Conservation (phyloP, 53 echinoderm and acorn worm species). For the Echinometra lucunter region DNA sequence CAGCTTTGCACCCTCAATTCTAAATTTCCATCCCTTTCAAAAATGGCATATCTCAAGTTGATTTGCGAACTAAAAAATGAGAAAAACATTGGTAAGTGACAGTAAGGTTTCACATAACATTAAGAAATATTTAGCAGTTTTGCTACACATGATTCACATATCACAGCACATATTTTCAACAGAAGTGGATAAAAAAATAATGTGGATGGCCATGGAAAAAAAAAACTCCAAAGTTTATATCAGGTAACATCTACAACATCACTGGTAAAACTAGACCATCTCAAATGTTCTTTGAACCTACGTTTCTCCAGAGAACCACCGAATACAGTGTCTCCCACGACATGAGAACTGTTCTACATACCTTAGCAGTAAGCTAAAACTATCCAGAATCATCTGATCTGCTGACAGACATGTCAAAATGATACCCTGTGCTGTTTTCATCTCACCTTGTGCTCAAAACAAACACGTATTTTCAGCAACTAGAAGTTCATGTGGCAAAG, state of each 20-base stretch:
- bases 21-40: neutral
- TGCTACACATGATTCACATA: neutral
- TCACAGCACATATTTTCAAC: neutral
- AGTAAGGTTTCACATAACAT: neutral
- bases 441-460: neutral
- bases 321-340: neutral
- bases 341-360: neutral
- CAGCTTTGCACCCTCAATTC: neutral
- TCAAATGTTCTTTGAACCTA: neutral
- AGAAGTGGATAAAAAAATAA: neutral
- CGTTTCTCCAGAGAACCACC: neutral
- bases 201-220: neutral
- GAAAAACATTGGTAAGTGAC: neutral
- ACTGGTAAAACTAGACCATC: neutral
- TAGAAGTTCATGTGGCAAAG: neutral
- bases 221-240: neutral
- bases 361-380: neutral
- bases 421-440: neutral
- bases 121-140: neutral
- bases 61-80: neutral
- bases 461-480: neutral
- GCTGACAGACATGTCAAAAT: neutral
- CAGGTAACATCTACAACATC: neutral
- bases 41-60: neutral
- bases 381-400: neutral